phyloP scores from a whole-genome alignment of 2,888 invertebrate species.

The Rotaria magnacalcarata region DNA sequence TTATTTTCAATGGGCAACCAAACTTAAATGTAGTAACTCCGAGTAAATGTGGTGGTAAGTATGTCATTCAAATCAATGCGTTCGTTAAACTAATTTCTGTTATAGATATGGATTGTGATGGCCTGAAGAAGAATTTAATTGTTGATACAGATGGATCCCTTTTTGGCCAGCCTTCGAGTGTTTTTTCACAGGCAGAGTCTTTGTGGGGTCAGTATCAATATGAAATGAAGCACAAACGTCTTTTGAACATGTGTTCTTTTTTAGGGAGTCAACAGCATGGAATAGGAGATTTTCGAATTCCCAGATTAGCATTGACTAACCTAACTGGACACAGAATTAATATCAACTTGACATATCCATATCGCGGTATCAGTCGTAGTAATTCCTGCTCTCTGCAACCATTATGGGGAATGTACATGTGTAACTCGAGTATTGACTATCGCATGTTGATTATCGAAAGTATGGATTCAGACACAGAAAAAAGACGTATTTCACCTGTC shows the following conservation, averaged over 20 bases:
- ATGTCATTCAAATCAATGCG: too few species aligned
- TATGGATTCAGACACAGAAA: slow-evolving; percentile 39
- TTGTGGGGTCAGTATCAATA: slow-evolving; percentile 50
- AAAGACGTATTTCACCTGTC: slow-evolving; percentile 38
- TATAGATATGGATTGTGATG: slow-evolving; percentile 58
- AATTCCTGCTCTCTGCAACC: slow-evolving; percentile 30
- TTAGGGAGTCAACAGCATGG: slow-evolving; percentile 49
- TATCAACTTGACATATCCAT: slow-evolving; percentile 24
- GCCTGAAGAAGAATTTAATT: slow-evolving; percentile 53
- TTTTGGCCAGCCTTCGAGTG: slow-evolving; percentile 48
- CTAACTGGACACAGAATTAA: slow-evolving; percentile 42
- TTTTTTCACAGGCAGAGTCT: slow-evolving; percentile 53
- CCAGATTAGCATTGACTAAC: slow-evolving; percentile 51
- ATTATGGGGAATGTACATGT: slow-evolving; percentile 40
- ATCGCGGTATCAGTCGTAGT: slow-evolving; percentile 51
- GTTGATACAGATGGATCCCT: slow-evolving; percentile 54
- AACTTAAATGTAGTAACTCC: slow-evolving; percentile 52
- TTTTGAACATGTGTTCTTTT: too few species aligned
- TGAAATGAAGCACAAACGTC: too few species aligned
- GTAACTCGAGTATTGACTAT: neutral
- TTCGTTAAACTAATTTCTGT: too few species aligned
- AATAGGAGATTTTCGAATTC: slow-evolving; percentile 56
- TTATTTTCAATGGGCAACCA: slow-evolving; percentile 51
- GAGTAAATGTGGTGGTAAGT: slow-evolving; percentile 52
- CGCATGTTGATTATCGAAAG: slow-evolving; percentile 38